Evolutionary conservation across 2,797 vertebrate genomes (phyloP).

Genomic region (Molossus molossus): DNA sequence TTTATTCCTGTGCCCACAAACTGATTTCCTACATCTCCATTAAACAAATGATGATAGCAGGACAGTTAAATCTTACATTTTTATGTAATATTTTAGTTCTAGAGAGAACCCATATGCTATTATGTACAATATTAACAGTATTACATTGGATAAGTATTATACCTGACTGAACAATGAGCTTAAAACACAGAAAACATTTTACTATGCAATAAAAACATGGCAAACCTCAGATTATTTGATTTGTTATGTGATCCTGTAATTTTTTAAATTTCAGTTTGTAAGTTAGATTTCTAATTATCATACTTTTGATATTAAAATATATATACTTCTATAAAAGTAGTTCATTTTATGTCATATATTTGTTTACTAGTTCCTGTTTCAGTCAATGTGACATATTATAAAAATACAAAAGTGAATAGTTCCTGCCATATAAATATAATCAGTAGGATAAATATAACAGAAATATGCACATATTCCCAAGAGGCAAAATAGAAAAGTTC

Average conservation of each 20-base stretch:
- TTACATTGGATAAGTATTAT: not conserved
- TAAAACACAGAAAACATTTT: not conserved
- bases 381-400: not conserved
- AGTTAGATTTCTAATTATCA: not conserved
- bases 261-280: not conserved
- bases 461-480: not conserved
- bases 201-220: not conserved
- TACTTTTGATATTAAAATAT: not conserved
- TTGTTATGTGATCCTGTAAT: not conserved
- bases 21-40: not conserved
- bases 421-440: not conserved
- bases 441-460: not conserved
- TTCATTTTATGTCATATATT: not conserved
- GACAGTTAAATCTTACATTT: not conserved
- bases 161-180: not conserved
- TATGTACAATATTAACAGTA: not conserved
- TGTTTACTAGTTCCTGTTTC: not conserved
- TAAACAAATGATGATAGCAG: not conserved
- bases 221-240: not conserved
- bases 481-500: not conserved
- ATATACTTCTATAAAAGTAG: not conserved
- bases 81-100: not conserved
- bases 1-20: not conserved
- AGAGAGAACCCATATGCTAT: not conserved
- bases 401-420: constrained; percentile 18